Evolutionary conservation across 2,113 vertebrate species (phyloP).

Genomic region (Seriola quinqueradiata): DNA sequence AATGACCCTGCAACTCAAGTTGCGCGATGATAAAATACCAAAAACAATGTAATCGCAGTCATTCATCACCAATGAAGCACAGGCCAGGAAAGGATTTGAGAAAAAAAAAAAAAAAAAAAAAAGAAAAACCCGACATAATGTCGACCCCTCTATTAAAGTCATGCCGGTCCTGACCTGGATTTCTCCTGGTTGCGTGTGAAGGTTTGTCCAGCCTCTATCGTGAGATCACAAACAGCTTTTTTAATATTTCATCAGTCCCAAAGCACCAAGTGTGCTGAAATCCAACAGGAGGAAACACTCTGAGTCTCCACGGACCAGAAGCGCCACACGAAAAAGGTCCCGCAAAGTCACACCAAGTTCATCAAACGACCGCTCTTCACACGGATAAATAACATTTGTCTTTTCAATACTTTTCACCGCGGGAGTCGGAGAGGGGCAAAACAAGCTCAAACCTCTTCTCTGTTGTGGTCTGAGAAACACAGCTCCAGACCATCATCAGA

Average conservation of each 20-base stretch:
- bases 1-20: slow-evolving; percentile 44
- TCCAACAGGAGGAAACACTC: slow-evolving; percentile 74
- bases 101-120: background rate
- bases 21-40: slow-evolving; percentile 41
- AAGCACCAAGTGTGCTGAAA: slow-evolving; percentile 60
- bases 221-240: slow-evolving; percentile 80
- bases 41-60: slow-evolving; percentile 46
- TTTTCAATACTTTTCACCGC: background rate
- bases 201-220: slow-evolving; percentile 71
- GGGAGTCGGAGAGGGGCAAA: background rate
- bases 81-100: slow-evolving; percentile 23
- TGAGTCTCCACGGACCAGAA: slow-evolving; percentile 47
- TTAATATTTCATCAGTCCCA: slow-evolving; percentile 82
- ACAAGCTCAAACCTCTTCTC: background rate
- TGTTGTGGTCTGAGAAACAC: slow-evolving; percentile 26
- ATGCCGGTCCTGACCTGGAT: slow-evolving; percentile 81
- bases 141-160: slow-evolving; percentile 60
- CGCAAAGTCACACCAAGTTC: slow-evolving; percentile 71
- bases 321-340: slow-evolving; percentile 56
- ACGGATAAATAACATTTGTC: slow-evolving; percentile 21
- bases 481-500: slow-evolving; percentile 21
- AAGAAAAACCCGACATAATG: slow-evolving; percentile 25
- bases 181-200: slow-evolving; percentile 83
- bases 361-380: slow-evolving; percentile 32
- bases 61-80: slow-evolving; percentile 43